These are phyloP conservation scores for Apodemia zela DNA, from an alignment of 2,888 invertebrate species.

Conservation along the genomic window DNA sequence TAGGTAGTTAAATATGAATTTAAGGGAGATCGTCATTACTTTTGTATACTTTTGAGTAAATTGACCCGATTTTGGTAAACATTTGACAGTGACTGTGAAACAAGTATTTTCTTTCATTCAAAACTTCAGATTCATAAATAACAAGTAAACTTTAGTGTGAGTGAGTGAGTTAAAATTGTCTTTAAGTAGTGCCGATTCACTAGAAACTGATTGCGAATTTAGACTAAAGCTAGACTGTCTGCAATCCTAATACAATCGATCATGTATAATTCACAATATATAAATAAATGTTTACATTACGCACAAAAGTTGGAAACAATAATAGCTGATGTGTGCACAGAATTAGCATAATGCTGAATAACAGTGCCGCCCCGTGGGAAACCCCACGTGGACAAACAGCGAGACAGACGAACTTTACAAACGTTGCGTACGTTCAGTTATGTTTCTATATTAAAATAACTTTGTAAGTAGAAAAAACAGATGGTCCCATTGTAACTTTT, in stretches of 20 bases:
- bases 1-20: too few relatives aligned
- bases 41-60: too few relatives aligned
- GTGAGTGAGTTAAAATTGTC: too few relatives aligned
- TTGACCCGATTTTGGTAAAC: too few relatives aligned
- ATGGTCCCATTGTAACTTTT: neutral
- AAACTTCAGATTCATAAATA: too few relatives aligned
- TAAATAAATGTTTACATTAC: slow-evolving; percentile 30
- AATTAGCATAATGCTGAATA: slow-evolving; percentile 72
- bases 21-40: too few relatives aligned
- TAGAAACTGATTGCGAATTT: too few relatives aligned
- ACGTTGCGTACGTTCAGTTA: slow-evolving; percentile 24
- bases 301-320: slow-evolving; percentile 56
- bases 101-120: too few relatives aligned
- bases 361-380: slow-evolving; percentile 58
- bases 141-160: too few relatives aligned
- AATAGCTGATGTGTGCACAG: slow-evolving; percentile 51
- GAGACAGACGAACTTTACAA: slow-evolving; percentile 33
- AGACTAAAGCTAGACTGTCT: neutral
- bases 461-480: slow-evolving; percentile 11
- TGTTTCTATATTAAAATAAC: slow-evolving; percentile 28
- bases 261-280: neutral
- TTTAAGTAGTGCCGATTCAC: too few relatives aligned
- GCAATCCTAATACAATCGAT: neutral
- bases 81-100: too few relatives aligned
- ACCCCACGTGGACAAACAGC: slow-evolving; percentile 65